Conservation (phyloP, 2,888 invertebrate genomes). For the Hypomecis atomaria region DNA sequence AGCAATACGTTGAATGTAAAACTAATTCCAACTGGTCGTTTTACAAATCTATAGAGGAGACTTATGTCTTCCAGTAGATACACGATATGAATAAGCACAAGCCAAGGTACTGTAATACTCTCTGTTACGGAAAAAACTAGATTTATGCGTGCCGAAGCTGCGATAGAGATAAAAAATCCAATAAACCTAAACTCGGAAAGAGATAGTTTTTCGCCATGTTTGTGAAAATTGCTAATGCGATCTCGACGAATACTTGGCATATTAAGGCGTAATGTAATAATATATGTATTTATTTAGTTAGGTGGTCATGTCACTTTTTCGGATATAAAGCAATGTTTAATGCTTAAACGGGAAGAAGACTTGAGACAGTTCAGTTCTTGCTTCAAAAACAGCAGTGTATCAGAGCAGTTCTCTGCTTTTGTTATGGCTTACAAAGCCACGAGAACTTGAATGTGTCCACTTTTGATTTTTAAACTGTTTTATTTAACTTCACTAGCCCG, state of each 20-base stretch:
- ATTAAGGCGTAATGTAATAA: conserved; percentile 63
- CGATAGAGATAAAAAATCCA: conserved; percentile 48
- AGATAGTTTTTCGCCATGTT: conserved; percentile 28
- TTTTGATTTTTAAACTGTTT: not conserved
- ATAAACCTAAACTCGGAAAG: conserved; percentile 37
- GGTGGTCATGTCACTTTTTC: conserved; percentile 1
- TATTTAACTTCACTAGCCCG: too few relatives aligned
- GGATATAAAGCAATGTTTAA: conserved; percentile 5
- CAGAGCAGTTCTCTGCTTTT: conserved; percentile 56
- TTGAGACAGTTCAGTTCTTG: conserved; percentile 68
- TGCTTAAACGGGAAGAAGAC: conserved; percentile 32
- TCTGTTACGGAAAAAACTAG: not conserved
- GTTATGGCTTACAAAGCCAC: conserved; percentile 51
- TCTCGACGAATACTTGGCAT: conserved; percentile 55
- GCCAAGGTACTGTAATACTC: conserved; percentile 1
- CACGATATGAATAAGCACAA: not conserved
- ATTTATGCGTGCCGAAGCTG: not conserved
- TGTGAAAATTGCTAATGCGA: conserved; percentile 47
- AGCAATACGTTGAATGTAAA: too few relatives aligned
- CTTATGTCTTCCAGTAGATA: too few relatives aligned
- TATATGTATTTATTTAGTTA: conserved; percentile 33
- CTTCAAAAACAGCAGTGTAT: conserved; percentile 46
- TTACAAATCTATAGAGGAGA: too few relatives aligned
- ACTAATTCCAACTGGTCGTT: too few relatives aligned
- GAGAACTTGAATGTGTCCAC: not conserved